These are phyloP conservation scores for Herpailurus yagouaroundi DNA, from an alignment of 2,113 vertebrate genomes.

Conservation along the genomic window DNA sequence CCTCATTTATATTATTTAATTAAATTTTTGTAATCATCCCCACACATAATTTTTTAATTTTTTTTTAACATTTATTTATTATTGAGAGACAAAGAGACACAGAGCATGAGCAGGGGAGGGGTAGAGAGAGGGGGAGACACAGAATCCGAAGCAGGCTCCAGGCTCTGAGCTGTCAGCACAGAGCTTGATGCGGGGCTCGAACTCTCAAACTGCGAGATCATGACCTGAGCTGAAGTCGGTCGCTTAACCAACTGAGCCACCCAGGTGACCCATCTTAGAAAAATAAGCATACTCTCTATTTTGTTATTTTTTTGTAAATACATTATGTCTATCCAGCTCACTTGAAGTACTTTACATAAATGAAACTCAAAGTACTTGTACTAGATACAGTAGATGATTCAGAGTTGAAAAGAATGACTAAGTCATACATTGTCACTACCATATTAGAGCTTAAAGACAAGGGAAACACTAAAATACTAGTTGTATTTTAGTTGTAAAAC, in stretches of 20 bases:
- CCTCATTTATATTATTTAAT: not conserved
- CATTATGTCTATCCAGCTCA: not conserved
- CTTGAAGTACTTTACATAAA: not conserved
- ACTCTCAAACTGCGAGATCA: no score
- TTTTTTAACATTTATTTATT: no score
- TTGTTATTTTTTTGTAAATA: not conserved
- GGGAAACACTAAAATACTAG: not conserved
- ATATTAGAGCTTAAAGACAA: not conserved
- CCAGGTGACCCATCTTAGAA: not conserved
- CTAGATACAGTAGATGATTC: not conserved
- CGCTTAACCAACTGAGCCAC: no score
- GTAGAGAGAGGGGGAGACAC: no score
- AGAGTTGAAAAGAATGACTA: not conserved
- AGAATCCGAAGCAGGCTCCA: no score
- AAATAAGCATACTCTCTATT: not conserved
- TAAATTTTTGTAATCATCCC: not conserved
- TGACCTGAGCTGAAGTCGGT: no score
- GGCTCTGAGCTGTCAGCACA: no score
- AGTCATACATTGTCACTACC: not conserved
- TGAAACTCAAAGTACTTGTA: not conserved
- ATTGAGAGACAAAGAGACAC: no score
- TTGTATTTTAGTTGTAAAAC: not conserved
- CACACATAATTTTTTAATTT: not conserved
- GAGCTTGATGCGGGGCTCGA: no score
- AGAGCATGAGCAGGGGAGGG: no score